Percentiles rank a stretch among this genome's conserved stretches.
These are phyloP conservation scores for Catostomus latipinnis DNA, from an alignment of 2,797 vertebrate genomes.

Conservation along the genomic window DNA sequence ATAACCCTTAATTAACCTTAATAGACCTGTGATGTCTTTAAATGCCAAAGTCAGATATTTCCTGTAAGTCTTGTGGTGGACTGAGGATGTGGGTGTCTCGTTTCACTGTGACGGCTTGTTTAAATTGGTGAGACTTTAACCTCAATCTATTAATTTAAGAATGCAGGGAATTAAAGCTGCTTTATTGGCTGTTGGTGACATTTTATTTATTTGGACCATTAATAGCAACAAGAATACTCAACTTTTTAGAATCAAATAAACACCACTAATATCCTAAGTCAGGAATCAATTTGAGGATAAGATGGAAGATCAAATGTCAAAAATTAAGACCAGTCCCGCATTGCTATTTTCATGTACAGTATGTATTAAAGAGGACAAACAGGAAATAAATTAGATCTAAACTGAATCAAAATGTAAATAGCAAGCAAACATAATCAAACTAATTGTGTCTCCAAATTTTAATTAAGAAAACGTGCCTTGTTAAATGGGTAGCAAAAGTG, in stretches of 20 bases:
- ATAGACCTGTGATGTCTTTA: conserved; percentile 31
- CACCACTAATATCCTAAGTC: conserved; percentile 2
- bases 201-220: conserved; percentile 31
- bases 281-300: neutral
- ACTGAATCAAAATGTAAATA: conserved; percentile 23
- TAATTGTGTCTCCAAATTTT: neutral
- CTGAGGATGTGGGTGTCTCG: conserved; percentile 43
- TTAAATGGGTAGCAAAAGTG: neutral
- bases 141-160: conserved; percentile 24
- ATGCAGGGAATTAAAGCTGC: conserved; percentile 8
- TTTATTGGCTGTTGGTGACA: conserved; percentile 35
- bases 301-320: conserved; percentile 2
- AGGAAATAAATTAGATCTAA: conserved; percentile 6
- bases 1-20: conserved; percentile 61
- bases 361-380: neutral
- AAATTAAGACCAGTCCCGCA: conserved; percentile 22
- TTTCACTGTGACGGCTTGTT: conserved; percentile 26
- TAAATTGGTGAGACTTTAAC: conserved; percentile 8
- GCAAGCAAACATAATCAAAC: neutral
- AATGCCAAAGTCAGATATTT: conserved; percentile 36
- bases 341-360: conserved; percentile 4
- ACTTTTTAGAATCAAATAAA: conserved; percentile 18
- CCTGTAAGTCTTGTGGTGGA: conserved; percentile 43
- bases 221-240: conserved; percentile 10
- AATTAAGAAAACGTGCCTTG: neutral